Base-by-base conservation (phyloP, 2,113 vertebrate genomes). In the Pheucticus melanocephalus region DNA sequence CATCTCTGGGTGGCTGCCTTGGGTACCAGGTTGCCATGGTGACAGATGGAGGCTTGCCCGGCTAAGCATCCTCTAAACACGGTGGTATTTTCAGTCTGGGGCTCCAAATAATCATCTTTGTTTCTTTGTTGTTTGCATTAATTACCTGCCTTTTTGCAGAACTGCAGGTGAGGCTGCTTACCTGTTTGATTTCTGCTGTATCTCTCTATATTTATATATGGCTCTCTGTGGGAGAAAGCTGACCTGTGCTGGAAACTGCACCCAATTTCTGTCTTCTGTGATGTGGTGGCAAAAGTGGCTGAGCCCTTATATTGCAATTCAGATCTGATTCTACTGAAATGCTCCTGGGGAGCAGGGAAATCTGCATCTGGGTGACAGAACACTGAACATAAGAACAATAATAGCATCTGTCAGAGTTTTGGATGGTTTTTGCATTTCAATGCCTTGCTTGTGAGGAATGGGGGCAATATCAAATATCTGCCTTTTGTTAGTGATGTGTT, bases 21-120 rank as follows among this genome's bases (percentile, higher is more conserved):
- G 97, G 97, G 97, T 97, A 98, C 95, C 59, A 19, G 82, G 98
- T 99, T 99, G 97, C 98, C 95, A 96, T 96, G 98, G 99, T 90
- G 98, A 99, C 98, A 12, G 92, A 88, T 72, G 88, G 97, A 97
- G 91, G 90, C 91, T 97, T 94, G 89, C 92, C 90, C 20, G 39
- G 86, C 90, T 88, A 68, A 96, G 63, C 80, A 80, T 90, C 48
- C 59, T 97, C 92, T 95, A 59, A 98, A 75, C 95, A 90, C 92
- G 78, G 71, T 84, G 77, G 86, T 92, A 57, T 87, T 93, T 88
- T 95, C 59, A n/a, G 81, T 92, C 88, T 66, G 44, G 83, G 69
- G 64, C 90, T 97, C 95, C 83, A 51, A 54, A 89, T 97, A 96
- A 69, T 92, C 60, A 40, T 91, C 90, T 86, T 93, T 84, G n/a